Evolutionary conservation across 2,113 vertebrate species (phyloP).

Genomic region (Acanthisitta chloris): DNA sequence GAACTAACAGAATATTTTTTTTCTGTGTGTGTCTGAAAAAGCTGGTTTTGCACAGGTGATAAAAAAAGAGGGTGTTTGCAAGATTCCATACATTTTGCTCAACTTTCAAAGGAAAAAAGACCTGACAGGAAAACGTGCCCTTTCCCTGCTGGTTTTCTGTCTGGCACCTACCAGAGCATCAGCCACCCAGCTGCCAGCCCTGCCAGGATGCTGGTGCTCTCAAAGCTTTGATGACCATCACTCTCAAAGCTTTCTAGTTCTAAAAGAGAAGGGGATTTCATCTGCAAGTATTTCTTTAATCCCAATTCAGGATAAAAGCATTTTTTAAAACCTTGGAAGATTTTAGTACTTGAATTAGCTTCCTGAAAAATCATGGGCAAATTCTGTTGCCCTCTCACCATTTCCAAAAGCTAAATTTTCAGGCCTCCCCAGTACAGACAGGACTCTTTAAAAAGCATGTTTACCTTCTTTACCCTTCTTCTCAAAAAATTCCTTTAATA

Average conservation of each 20-base stretch:
- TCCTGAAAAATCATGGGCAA: neutral
- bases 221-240: neutral
- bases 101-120: neutral
- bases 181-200: neutral
- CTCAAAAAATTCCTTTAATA: neutral
- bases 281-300: neutral
- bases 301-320: neutral
- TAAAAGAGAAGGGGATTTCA: neutral
- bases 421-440: neutral
- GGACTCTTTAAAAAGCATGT: neutral
- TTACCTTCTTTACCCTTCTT: neutral
- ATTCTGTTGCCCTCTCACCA: neutral
- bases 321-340: neutral
- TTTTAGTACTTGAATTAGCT: neutral
- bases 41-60: neutral
- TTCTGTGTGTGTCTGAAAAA: accelerated
- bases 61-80: neutral
- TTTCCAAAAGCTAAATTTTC: neutral
- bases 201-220: neutral
- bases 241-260: neutral
- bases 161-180: neutral
- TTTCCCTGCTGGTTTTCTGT: neutral
- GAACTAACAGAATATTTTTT: neutral
- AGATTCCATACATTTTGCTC: neutral
- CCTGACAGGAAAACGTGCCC: neutral